Conservation (phyloP, 1,140 invertebrate genomes). For the Scaptomyza graminum region DNA sequence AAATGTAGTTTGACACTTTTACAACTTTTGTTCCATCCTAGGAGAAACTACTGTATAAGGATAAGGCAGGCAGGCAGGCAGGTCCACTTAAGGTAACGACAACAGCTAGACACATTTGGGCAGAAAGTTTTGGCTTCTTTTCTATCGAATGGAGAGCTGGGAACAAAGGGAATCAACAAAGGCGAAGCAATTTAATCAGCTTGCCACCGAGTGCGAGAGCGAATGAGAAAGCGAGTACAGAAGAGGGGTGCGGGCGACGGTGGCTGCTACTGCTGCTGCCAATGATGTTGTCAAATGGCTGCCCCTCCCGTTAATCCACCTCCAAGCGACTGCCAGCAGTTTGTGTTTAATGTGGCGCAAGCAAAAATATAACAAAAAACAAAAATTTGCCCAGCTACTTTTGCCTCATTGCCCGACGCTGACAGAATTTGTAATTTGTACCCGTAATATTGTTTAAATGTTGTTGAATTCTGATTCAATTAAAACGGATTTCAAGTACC, state of each 20-base stretch:
- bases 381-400: constrained; percentile 59
- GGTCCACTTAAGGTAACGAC: constrained; percentile 67
- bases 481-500: constrained; percentile 62
- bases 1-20: background rate
- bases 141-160: constrained; percentile 11
- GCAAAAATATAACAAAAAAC: background rate
- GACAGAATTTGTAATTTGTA: constrained; percentile 59
- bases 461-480: constrained; percentile 71
- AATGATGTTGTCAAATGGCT: constrained; percentile 77
- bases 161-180: constrained; percentile 66
- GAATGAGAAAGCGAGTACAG: background rate
- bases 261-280: constrained; percentile 53
- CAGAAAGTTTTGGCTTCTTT: constrained; percentile 39
- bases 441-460: constrained; percentile 70
- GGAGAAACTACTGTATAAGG: constrained; percentile 9
- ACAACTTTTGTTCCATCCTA: background rate
- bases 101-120: constrained; percentile 74
- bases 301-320: constrained; percentile 17
- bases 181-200: constrained; percentile 77
- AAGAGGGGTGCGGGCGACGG: background rate
- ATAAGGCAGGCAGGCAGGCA: constrained; percentile 39
- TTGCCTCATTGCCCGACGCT: constrained; percentile 62
- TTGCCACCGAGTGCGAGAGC: constrained; percentile 5
- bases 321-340: constrained; percentile 1
- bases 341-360: constrained; percentile 74